Evolutionary conservation across 2,113 vertebrate genomes (phyloP), one percentile per base, ranked within the genome.

Genomic region (Pomatorhinus ruficollis): DNA sequence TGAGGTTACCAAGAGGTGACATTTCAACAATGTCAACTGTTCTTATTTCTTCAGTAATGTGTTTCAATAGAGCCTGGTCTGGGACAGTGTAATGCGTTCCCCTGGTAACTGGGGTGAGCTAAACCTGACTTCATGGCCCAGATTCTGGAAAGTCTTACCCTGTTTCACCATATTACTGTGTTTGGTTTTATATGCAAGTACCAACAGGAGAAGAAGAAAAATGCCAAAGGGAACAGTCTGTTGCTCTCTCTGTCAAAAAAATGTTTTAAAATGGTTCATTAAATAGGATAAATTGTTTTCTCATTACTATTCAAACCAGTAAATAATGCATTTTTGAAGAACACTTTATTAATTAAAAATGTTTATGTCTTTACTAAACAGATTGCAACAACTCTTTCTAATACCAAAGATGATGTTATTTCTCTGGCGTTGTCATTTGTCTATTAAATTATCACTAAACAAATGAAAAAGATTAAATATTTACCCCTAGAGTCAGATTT

Each of bases 321-420:
- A 97, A 97, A 97, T 97, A 98, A 95, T 93, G 33, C 74, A 95
- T 97, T 96, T 97, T 91, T 95, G 89, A 96, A 96, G 93, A 96
- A 97, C 83, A 83, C 72, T 96, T 97, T 96, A 97, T 98, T 98
- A 97, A 98, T 98, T 98, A 96, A 97, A 97, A 96, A 97, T 97
- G 94, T 97, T 89, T 94, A 82, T 75, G 56, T 90, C 89, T 94
- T 95, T 95, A 90, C 86, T 92, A 83, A 95, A 89, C 25, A 79
- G 69, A 95, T 68, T 83, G 61, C 60, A 80, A 87, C 66, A 81
- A 85, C 64, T 79, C 68, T 65, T 95, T 53, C 31, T 83, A 89
- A 86, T 74, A 95, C 42, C 45, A 63, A 95, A 96, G 45, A 74
- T 95, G 59, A 31, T 82, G 52, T 61, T 94, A 64, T 78, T 92